phyloP scores from a whole-genome alignment of 2,888 invertebrate genomes.

The Seira sanloemensis region DNA sequence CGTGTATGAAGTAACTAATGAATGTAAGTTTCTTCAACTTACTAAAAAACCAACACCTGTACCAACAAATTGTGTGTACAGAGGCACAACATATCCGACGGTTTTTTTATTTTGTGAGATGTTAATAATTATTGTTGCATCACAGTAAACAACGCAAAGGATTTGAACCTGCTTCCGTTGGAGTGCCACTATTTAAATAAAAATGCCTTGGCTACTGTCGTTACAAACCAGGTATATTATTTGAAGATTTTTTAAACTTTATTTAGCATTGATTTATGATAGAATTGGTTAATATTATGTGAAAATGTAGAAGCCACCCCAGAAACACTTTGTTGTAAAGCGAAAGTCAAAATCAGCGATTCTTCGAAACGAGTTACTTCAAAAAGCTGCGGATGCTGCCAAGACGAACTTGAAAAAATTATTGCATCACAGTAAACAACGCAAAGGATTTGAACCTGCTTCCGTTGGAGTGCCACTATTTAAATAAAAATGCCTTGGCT shows the following conservation, averaged over 20 bases:
- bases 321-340: slow-evolving; percentile 94
- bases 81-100: too few relatives aligned
- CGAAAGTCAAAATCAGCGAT: slow-evolving; percentile 96
- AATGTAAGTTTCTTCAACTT: slow-evolving; percentile 60
- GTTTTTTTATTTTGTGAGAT: too few relatives aligned
- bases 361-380: slow-evolving; percentile 90
- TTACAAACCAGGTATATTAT: slow-evolving; percentile 78
- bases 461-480: slow-evolving; percentile 96
- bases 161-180: slow-evolving; percentile 89
- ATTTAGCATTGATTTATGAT: neutral
- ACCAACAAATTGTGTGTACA: too few relatives aligned
- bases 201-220: slow-evolving; percentile 91
- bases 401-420: slow-evolving; percentile 89
- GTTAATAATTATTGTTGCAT: too few relatives aligned
- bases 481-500: slow-evolving; percentile 93
- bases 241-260: too few relatives aligned
- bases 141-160: slow-evolving; percentile 85
- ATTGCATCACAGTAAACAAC: slow-evolving; percentile 80
- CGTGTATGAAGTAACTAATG: slow-evolving; percentile 81
- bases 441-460: slow-evolving; percentile 89
- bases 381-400: slow-evolving; percentile 90
- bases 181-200: slow-evolving; percentile 98
- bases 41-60: neutral
- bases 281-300: neutral
- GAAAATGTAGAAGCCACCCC: slow-evolving; percentile 80